Evolutionary conservation across 2,113 vertebrate species (phyloP), one percentile per base, ranked within the genome.

Genomic region (Macrotus californicus): DNA sequence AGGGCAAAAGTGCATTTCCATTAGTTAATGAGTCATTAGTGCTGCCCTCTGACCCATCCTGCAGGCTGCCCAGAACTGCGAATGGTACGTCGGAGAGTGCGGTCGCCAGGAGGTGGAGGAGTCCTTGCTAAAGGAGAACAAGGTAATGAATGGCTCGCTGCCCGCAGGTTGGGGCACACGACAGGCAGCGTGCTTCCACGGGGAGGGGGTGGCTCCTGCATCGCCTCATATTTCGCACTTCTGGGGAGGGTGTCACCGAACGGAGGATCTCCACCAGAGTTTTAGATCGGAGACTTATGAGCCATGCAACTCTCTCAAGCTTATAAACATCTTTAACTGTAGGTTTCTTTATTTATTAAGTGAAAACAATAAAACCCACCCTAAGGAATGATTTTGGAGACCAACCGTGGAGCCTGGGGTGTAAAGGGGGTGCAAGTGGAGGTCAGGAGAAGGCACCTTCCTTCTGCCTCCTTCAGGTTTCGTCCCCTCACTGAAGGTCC

Each of bases 1-100:
- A 26, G 76, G 41, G 67, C 36, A 36, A 22, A 92, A 92, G 43
- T 29, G 29, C 26, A 39, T 21, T 66, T 3, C 48, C 88, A 52
- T 36, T 61, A 24, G 79, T 67, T 24, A 34, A 16, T 16, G 12
- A 29, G 4, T 61, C 59, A 61, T 56, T 26, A 19, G 3, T 19
- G 48, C 6, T 36, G 85, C 79, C 31, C 39, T 39, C 34, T 70
- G 43, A 52, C 31, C 43, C 70, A 36, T 89, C 43, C 93, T 88
- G 14, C 94, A 99, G 99, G 98, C 88, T 4, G 95, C 97, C 87
- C 96, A 56, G 34, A 97, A 97, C 76, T 97, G 97, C 0, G 97
- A 98, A 80, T 99, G 99, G 99, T 99, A 99, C 6, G 3, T 99
- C 4, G 99, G 99, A 93, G 76, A 98, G 29, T 98, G 96, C 11